phyloP scores from a whole-genome alignment of 2,797 vertebrate species.

The Mus caroli region DNA sequence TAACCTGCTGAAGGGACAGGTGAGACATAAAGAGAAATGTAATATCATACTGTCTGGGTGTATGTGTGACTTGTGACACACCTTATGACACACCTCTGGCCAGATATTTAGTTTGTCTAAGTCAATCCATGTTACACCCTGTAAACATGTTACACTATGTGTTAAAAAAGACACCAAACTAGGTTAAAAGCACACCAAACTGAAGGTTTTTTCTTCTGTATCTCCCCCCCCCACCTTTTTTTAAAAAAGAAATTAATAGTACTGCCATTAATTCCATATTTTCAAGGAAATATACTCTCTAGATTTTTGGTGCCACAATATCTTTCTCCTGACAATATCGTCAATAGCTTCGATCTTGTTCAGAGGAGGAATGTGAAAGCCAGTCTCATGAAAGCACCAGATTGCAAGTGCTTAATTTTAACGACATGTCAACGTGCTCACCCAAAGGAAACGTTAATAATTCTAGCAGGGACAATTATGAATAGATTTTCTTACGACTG shows the following conservation, averaged over 20 bases:
- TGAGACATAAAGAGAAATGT: background rate
- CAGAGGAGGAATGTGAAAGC: background rate
- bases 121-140: fast-evolving
- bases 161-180: background rate
- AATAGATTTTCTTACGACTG: constrained; percentile 26
- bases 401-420: background rate
- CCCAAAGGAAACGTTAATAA: constrained; percentile 7
- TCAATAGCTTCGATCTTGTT: background rate
- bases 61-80: background rate
- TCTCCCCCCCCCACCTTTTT: background rate
- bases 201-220: background rate
- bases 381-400: background rate
- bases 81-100: background rate
- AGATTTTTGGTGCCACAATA: background rate
- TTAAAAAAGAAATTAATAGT: background rate
- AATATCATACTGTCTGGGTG: background rate
- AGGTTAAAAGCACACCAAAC: background rate
- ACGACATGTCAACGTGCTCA: background rate
- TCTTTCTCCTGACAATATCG: background rate
- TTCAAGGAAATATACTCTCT: background rate
- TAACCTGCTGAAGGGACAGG: background rate
- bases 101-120: background rate
- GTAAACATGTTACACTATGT: background rate
- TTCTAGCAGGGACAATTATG: constrained; percentile 12
- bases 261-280: background rate